phyloP scores from a whole-genome alignment of 1,140 invertebrate genomes.

The Ridgeia piscesae region DNA sequence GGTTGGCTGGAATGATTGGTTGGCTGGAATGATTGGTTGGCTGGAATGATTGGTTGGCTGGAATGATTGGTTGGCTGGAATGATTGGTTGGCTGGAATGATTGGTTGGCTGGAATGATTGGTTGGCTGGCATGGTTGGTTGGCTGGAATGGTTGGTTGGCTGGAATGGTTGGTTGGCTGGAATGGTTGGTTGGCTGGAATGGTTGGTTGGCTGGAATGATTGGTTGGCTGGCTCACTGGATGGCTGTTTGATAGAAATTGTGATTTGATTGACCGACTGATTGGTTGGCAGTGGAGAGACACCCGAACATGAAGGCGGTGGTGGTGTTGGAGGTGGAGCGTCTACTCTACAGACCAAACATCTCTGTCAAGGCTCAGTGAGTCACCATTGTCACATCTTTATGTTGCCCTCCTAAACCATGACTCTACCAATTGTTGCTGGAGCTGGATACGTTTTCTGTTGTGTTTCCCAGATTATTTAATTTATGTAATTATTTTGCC shows the following conservation, averaged over 20 bases:
- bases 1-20: too few species aligned
- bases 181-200: too few species aligned
- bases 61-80: too few species aligned
- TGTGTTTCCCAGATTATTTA: not conserved
- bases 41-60: too few species aligned
- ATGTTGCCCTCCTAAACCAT: not conserved
- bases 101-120: too few species aligned
- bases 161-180: too few species aligned
- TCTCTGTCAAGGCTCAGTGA: slow-evolving; percentile 76
- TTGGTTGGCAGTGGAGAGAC: slow-evolving; percentile 63
- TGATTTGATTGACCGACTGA: not conserved
- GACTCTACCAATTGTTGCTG: not conserved
- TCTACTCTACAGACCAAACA: slow-evolving; percentile 83
- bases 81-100: too few species aligned
- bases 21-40: too few species aligned
- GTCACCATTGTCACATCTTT: not conserved
- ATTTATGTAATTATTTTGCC: not conserved
- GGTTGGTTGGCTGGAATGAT: not conserved
- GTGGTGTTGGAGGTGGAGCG: slow-evolving; percentile 87
- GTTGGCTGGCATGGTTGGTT: too few species aligned
- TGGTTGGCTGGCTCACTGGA: not conserved
- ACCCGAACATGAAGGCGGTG: slow-evolving; percentile 89
- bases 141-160: too few species aligned
- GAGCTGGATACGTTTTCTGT: not conserved
- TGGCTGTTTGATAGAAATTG: not conserved